These are phyloP conservation scores for Scaptomyza polygonia DNA, from an alignment of 2,888 invertebrate genomes.

Conservation along the genomic window DNA sequence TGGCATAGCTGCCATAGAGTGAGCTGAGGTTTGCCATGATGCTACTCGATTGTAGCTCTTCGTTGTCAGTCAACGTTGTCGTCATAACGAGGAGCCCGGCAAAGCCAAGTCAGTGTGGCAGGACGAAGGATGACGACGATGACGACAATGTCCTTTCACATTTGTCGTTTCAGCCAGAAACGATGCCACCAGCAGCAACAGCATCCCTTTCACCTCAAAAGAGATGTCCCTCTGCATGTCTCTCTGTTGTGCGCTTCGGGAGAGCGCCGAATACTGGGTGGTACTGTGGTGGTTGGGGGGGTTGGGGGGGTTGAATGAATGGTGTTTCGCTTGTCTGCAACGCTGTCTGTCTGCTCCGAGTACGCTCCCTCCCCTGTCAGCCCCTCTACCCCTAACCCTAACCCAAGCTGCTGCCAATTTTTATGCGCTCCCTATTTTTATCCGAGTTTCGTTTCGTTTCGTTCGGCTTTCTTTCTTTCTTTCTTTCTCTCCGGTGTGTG, in stretches of 20 bases:
- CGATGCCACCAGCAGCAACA: slow-evolving; percentile 53
- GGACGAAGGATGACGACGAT: slow-evolving; percentile 54
- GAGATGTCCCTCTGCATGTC: neutral
- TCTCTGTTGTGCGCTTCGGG: slow-evolving; percentile 16
- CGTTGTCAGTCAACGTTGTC: slow-evolving; percentile 50
- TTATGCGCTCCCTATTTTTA: slow-evolving; percentile 78
- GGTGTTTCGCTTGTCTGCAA: slow-evolving; percentile 71
- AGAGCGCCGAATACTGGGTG: slow-evolving; percentile 36
- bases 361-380: neutral
- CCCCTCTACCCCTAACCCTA: neutral
- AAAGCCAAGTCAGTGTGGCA: slow-evolving; percentile 45
- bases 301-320: neutral
- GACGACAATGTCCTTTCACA: slow-evolving; percentile 80
- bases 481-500: slow-evolving; percentile 4
- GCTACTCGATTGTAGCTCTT: slow-evolving; percentile 46
- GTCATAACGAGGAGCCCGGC: slow-evolving; percentile 70
- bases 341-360: slow-evolving; percentile 71
- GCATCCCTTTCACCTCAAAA: slow-evolving; percentile 5
- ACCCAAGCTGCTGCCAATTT: slow-evolving; percentile 77
- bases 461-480: slow-evolving; percentile 41
- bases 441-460: slow-evolving; percentile 49
- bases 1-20: slow-evolving; percentile 1
- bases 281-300: slow-evolving; percentile 6
- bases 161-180: slow-evolving; percentile 76
- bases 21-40: slow-evolving; percentile 11